Evolutionary conservation across 1,140 invertebrate genomes (phyloP), one percentile per base, ranked within the genome.

Genomic region (Eumaeus atala): DNA sequence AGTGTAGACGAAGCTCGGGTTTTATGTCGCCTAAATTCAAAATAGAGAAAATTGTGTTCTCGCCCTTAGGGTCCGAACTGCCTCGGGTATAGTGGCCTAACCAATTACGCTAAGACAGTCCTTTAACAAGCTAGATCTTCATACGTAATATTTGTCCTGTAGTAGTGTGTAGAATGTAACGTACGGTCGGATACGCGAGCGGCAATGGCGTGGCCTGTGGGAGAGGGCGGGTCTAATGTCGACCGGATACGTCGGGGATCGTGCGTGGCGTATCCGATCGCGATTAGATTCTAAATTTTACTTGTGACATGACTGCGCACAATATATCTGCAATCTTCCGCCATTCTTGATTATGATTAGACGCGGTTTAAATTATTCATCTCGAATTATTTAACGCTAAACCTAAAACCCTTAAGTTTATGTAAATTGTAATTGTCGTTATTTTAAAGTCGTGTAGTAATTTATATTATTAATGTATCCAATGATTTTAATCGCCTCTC

Each of bases 141-240:
- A 75, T 83, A 75, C 67, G 70, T 79, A 76, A 74, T 67, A 44
- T 64, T 72, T 71, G 11, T 58, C 21, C 16, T 68, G 70, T 60
- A 64, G 56, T 74, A 48, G 48, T 56, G 56, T 12, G 40, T 72
- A 67, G 61, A 59, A 60, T 56, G 53, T 68, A 65, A 44, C 48
- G 33, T 64, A 18, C 55, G 52, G 42, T 63, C 58, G 60, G 58
- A 59, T 59, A 62, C 56, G 52, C 38, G 56, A 49, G 12, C 35
- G n/a, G 49, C 17, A 44, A 9, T 9, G n/a, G 9, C 9, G 38
- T 4, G 2, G 21, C 21, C 2, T 28, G 21, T 28, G 2, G 2
- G 21, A 28, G 6, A 6, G 21, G 21, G 21, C 21, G 21, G 21
- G 21, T 6, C 21, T 28, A 3, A 28, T 28, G n/a, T n/a, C n/a